Evolutionary conservation across 2,888 invertebrate genomes (phyloP).

Genomic region (Diarsia rubi): DNA sequence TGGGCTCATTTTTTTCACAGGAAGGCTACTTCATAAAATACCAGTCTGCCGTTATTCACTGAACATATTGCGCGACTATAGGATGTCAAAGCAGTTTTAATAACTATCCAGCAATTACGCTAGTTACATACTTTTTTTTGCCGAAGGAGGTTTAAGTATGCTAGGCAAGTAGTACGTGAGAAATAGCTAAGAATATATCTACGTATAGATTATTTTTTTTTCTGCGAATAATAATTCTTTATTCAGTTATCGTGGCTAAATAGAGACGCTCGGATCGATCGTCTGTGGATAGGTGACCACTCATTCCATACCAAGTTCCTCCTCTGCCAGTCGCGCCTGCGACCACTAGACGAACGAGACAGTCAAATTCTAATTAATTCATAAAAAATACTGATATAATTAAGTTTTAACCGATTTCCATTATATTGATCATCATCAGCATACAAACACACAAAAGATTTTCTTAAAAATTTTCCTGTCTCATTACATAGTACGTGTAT

Average conservation of each 20-base stretch:
- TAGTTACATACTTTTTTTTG: conserved; percentile 12
- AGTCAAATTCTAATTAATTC: too few relatives aligned
- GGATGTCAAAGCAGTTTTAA: conserved; percentile 40
- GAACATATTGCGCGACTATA: conserved; percentile 9
- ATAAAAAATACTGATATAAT: too few relatives aligned
- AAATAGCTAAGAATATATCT: background rate
- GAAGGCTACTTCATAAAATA: conserved; percentile 2
- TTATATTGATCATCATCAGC: too few relatives aligned
- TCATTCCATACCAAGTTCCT: background rate
- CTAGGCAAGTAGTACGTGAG: conserved; percentile 30
- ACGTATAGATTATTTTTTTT: background rate
- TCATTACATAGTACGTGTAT: background rate
- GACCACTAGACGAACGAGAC: too few relatives aligned
- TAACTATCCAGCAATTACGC: conserved; percentile 37
- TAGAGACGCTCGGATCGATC: background rate
- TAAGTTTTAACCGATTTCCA: too few relatives aligned
- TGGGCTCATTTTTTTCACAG: background rate
- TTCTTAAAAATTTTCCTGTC: background rate
- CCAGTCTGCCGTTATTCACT: conserved; percentile 8
- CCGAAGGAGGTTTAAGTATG: background rate
- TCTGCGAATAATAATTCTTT: background rate
- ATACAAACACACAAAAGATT: too few relatives aligned
- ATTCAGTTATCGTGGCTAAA: background rate
- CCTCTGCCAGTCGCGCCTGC: background rate
- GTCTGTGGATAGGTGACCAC: background rate